phyloP scores from a whole-genome alignment of 2,888 invertebrate species.

The Belgica antarctica region DNA sequence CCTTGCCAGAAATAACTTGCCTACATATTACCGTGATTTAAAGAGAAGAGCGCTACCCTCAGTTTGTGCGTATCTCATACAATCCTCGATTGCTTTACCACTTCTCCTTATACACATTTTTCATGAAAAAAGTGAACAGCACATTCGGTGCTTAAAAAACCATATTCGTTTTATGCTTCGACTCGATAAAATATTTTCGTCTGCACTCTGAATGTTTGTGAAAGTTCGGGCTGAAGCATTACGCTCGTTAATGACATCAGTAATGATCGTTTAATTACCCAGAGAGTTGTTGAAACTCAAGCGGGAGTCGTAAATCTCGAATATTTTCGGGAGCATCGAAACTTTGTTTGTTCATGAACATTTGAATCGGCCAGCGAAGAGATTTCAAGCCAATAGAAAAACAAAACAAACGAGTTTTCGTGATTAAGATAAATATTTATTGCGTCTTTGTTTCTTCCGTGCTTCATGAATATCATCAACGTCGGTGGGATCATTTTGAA shows the following conservation, averaged over 20 bases:
- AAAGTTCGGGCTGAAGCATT: too few species aligned
- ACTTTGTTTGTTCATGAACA: not conserved
- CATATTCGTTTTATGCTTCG: not conserved
- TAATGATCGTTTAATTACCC: not conserved
- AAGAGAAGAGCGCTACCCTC: constrained; percentile 4
- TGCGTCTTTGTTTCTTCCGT: constrained; percentile 11
- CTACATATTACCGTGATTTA: constrained; percentile 16
- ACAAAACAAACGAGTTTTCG: constrained; percentile 9
- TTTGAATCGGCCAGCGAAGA: not conserved
- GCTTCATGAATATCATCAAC: not conserved
- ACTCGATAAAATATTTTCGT: not conserved
- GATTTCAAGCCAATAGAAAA: constrained; percentile 21
- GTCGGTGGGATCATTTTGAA: constrained; percentile 8
- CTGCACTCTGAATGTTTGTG: too few species aligned
- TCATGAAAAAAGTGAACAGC: constrained; percentile 20
- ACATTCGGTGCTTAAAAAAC: not conserved
- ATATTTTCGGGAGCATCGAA: not conserved
- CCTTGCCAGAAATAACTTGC: constrained; percentile 7
- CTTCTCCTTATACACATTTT: constrained; percentile 22
- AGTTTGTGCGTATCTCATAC: constrained; percentile 20
- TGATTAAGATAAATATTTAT: constrained; percentile 10
- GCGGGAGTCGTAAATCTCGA: too few species aligned
- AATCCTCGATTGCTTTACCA: constrained; percentile 13
- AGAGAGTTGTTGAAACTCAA: too few species aligned
- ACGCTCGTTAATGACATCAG: not conserved